These are phyloP conservation scores for Patella pellucida DNA, from an alignment of 2,888 invertebrate genomes.

Conservation along the genomic window DNA sequence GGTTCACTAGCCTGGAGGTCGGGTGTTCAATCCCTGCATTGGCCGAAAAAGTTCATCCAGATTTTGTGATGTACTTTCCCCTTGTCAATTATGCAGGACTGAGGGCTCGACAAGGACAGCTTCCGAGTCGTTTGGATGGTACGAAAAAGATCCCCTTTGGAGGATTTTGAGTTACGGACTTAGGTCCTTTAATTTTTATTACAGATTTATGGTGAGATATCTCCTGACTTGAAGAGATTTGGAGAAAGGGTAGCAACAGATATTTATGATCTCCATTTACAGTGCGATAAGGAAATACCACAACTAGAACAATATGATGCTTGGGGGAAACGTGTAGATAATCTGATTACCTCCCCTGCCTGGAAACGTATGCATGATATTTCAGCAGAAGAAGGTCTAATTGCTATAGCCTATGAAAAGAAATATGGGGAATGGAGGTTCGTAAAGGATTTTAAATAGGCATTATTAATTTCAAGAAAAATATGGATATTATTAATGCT, in stretches of 20 bases:
- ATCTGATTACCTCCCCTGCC: slow-evolving; percentile 73
- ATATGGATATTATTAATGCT: too few species aligned
- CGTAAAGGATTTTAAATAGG: not conserved
- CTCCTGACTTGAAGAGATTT: slow-evolving; percentile 72
- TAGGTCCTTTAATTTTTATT: slow-evolving; percentile 14
- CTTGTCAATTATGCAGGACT: too few species aligned
- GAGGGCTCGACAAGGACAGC: too few species aligned
- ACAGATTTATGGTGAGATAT: slow-evolving; percentile 62
- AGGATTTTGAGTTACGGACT: too few species aligned
- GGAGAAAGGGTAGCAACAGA: slow-evolving; percentile 73
- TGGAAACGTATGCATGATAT: slow-evolving; percentile 74
- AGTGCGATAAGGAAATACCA: slow-evolving; percentile 74
- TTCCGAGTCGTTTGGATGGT: too few species aligned
- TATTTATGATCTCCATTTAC: slow-evolving; percentile 70
- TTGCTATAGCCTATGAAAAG: slow-evolving; percentile 73
- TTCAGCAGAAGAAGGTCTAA: slow-evolving; percentile 75
- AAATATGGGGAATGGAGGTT: slow-evolving; percentile 69
- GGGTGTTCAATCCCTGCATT: too few species aligned
- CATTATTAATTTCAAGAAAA: too few species aligned
- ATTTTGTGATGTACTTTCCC: too few species aligned
- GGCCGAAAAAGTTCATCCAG: too few species aligned
- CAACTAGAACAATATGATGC: slow-evolving; percentile 72
- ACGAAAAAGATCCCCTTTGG: too few species aligned
- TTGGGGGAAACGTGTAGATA: slow-evolving; percentile 74
- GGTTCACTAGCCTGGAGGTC: too few species aligned